A percentile compares a stretch with the other conserved stretches of the same genome.
These are phyloP conservation scores for Pollenia griseotomentosa DNA, from an alignment of 2,888 invertebrate species.

Conservation along the genomic window DNA sequence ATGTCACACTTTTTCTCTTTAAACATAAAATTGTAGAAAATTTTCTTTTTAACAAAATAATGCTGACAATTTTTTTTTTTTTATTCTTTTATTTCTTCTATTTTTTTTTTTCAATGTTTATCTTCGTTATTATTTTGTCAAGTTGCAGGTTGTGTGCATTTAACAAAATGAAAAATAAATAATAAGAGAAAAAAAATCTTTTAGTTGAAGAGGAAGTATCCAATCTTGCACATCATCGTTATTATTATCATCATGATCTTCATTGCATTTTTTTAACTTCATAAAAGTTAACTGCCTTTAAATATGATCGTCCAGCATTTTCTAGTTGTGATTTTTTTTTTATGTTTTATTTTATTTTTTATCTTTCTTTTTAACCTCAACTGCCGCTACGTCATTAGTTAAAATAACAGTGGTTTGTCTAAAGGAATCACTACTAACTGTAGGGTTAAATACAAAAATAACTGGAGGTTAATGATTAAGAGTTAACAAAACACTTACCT, in stretches of 20 bases:
- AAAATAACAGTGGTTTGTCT: constrained; percentile 53
- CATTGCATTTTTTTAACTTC: constrained; percentile 39
- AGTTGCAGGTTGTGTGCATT: constrained; percentile 41
- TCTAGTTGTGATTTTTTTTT: constrained; percentile 1
- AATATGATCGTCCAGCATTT: constrained; percentile 39
- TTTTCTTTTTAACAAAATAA: constrained; percentile 51
- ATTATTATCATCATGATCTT: constrained; percentile 52
- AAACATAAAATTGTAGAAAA: constrained; percentile 50
- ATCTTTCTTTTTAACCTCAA: constrained; percentile 25
- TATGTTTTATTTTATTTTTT: background rate
- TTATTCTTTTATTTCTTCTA: background rate
- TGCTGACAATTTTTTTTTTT: constrained; percentile 60
- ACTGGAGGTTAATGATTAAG: constrained; percentile 15
- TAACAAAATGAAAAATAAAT: constrained; percentile 2
- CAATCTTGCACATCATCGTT: constrained; percentile 71
- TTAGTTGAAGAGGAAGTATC: constrained; percentile 59
- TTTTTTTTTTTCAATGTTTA: constrained; percentile 31
- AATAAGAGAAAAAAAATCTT: background rate
- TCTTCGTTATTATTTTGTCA: constrained; percentile 63
- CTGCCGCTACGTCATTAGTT: constrained; percentile 61
- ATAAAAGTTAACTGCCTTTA: constrained; percentile 52
- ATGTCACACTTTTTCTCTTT: constrained; percentile 68
- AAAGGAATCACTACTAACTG: constrained; percentile 25
- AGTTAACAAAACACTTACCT: constrained; percentile 17
- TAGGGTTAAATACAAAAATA: constrained; percentile 24